Conservation (phyloP, 2,113 vertebrate genomes). For the Microcebus lehilahytsara region DNA sequence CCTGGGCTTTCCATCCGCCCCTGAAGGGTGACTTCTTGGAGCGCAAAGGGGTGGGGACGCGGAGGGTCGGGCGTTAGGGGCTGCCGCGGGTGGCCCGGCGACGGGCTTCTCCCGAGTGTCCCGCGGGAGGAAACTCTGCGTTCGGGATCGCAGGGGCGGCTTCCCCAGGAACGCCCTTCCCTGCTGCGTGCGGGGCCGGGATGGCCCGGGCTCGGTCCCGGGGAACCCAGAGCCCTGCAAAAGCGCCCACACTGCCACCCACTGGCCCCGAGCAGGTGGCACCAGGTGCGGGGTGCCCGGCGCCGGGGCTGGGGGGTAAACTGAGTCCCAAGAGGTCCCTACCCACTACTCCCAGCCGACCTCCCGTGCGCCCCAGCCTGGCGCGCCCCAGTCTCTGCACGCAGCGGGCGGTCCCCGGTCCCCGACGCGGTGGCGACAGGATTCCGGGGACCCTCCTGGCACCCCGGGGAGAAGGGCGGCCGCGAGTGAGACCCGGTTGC, state of each 20-base stretch:
- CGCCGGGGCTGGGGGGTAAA: too few relatives aligned
- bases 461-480: not conserved
- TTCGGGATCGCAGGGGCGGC: not conserved
- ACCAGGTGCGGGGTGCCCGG: accelerated
- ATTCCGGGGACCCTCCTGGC: not conserved
- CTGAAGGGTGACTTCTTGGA: too few relatives aligned
- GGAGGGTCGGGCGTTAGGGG: too few relatives aligned
- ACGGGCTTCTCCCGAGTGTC: not conserved
- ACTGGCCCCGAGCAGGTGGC: not conserved
- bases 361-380: not conserved
- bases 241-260: conserved; percentile 8
- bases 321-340: too few relatives aligned
- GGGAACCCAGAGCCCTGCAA: not conserved
- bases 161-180: not conserved
- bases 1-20: too few relatives aligned
- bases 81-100: accelerated
- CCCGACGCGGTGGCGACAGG: not conserved
- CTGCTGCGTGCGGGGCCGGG: accelerated
- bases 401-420: accelerated
- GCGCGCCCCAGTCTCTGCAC: not conserved
- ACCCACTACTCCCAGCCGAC: not conserved
- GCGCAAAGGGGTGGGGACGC: too few relatives aligned
- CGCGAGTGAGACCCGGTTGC: not conserved
- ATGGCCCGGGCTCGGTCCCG: accelerated
- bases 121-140: not conserved